Conservation (phyloP, 1,140 invertebrate species). For the Papilio glaucus region DNA sequence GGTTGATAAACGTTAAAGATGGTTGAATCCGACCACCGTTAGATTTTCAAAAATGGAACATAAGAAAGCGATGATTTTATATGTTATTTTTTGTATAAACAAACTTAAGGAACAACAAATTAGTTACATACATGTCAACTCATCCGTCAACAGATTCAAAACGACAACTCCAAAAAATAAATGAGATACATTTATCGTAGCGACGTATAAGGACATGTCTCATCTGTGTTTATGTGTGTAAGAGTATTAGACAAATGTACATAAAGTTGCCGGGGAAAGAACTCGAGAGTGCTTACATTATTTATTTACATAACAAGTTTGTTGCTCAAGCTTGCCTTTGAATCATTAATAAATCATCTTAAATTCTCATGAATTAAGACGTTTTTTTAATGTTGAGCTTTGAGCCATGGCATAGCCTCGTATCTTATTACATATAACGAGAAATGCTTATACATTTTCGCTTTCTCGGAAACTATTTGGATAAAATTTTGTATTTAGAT, state of each 20-base stretch:
- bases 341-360: slow-evolving; percentile 2
- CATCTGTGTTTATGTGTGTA: slow-evolving; percentile 6
- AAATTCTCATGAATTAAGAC: not conserved
- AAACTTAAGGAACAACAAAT: not conserved
- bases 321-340: slow-evolving; percentile 4
- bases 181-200: not conserved
- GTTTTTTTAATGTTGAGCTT: not conserved
- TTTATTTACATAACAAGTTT: slow-evolving; percentile 11
- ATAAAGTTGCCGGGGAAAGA: slow-evolving; percentile 9
- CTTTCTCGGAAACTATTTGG: too few species aligned
- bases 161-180: slow-evolving; percentile 4
- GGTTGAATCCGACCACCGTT: too few species aligned
- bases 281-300: slow-evolving; percentile 12
- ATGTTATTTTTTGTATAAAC: not conserved
- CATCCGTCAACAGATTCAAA: not conserved
- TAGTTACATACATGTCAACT: not conserved
- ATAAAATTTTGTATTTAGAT: too few species aligned
- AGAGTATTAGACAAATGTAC: not conserved
- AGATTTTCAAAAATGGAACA: too few species aligned
- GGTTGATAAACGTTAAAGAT: too few species aligned
- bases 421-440: not conserved
- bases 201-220: not conserved
- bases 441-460: too few species aligned
- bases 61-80: too few species aligned
- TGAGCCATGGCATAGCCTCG: not conserved